phyloP scores from a whole-genome alignment of 2,113 vertebrate genomes.

The Python bivittatus region DNA sequence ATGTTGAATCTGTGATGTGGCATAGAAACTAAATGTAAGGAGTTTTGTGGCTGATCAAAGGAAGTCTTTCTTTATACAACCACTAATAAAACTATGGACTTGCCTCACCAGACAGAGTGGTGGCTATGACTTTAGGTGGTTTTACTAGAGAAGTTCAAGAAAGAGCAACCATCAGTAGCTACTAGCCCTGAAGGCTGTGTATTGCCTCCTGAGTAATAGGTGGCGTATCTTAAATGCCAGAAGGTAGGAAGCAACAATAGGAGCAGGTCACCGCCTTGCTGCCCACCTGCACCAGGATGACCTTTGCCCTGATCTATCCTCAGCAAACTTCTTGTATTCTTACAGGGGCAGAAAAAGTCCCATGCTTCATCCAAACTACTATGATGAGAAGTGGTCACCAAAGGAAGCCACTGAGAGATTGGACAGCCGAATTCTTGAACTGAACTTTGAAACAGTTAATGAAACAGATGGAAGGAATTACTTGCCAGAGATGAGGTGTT shows the following conservation, averaged over 20 bases:
- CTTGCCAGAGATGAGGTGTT: neutral
- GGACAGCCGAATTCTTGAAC: neutral
- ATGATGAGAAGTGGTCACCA: neutral
- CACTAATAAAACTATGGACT: neutral
- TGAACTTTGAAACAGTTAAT: slow-evolving; percentile 25
- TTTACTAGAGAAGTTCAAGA: too few species aligned
- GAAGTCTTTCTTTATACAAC: neutral
- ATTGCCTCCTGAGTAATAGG: too few species aligned
- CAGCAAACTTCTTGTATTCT: too few species aligned
- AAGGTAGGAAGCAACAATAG: too few species aligned
- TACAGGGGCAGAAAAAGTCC: neutral
- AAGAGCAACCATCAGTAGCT: too few species aligned
- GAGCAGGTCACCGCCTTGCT: too few species aligned
- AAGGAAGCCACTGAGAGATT: slow-evolving; percentile 26
- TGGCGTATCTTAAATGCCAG: too few species aligned
- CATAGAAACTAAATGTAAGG: neutral
- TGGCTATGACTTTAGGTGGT: neutral
- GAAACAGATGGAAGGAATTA: slow-evolving; percentile 10
- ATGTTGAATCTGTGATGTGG: too few species aligned
- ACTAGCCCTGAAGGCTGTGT: too few species aligned
- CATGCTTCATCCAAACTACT: neutral
- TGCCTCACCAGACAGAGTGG: neutral
- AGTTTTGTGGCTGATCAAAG: neutral
- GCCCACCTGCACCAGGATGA: too few species aligned
- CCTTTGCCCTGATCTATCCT: too few species aligned